Evolutionary conservation across 2,797 vertebrate genomes (phyloP), one percentile per base, ranked within the genome.

Genomic region (Sardinella longiceps): DNA sequence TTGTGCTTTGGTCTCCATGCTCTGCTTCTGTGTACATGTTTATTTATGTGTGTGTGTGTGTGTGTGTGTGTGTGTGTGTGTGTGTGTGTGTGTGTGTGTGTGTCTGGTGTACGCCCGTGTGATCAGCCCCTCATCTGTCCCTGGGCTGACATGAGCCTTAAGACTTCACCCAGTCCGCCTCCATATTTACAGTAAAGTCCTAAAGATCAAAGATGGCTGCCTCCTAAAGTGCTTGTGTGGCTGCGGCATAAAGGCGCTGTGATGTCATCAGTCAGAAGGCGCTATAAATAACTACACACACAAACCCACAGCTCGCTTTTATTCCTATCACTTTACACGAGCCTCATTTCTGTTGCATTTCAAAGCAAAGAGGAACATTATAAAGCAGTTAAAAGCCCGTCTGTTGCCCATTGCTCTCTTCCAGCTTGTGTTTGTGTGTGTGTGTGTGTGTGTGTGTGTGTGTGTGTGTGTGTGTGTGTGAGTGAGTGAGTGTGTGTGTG

Each of bases 131-230:
- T 74, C 33, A 39, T 74, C 66, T 70, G 63, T 70, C 63, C 14
- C 30, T 1, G n/a, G n/a, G n/a, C 25, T 28, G 25, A 10, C 58
- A 28, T 10, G n/a, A 63, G 58, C 58, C 58, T 63, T 1, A 37
- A 70, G 28, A 74, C 66, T 37, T 39, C 66, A 18, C 33, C 66
- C 66, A 33, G 30, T 74, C 33, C 15, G 66, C 66, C 66, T 39
- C 66, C 66, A 74, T 39, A 74, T 74, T 39, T 70, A 74, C 39
- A 74, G 66, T 39, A 74, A 74, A 74, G 66, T 39, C 66, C 37
- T 74, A 39, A 74, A 39, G 33, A 74, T 74, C 66, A 74, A 37
- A 74, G 12, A 74, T 39, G 33, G 66, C 66, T 33, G 12, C 66
- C 66, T 74, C 30, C 39, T 74, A 74, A 74, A 74, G 66, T 18